These are phyloP conservation scores for Galerucella pusilla DNA, from an alignment of 2,888 invertebrate genomes.

Conservation along the genomic window DNA sequence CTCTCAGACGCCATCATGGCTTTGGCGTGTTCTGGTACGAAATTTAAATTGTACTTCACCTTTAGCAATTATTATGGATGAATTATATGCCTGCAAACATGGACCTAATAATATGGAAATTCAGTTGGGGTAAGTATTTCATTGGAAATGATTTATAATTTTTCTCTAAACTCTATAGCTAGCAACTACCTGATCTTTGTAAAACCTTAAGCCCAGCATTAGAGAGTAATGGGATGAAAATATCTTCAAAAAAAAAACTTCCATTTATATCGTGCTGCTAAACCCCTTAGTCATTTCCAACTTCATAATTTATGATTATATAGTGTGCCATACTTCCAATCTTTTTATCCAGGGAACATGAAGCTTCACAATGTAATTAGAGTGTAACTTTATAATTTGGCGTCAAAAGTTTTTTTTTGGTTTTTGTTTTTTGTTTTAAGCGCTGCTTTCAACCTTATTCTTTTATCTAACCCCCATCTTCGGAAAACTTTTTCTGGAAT, in stretches of 20 bases:
- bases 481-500: conserved; percentile 5
- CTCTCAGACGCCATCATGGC: too few relatives aligned
- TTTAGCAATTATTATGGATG: too few relatives aligned
- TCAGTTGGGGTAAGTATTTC: neutral
- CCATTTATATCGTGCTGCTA: conserved; percentile 11
- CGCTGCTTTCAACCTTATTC: conserved; percentile 27
- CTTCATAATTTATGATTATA: conserved; percentile 25
- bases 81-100: too few relatives aligned
- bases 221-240: conserved; percentile 1
- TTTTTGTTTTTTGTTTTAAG: neutral
- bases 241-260: neutral
- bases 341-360: conserved; percentile 30
- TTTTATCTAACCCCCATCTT: conserved; percentile 14
- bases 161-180: neutral
- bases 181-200: neutral
- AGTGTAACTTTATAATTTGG: conserved; percentile 34
- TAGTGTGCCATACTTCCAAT: conserved; percentile 22
- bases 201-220: neutral
- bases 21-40: too few relatives aligned
- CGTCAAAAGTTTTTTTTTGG: conserved; percentile 27
- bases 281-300: conserved; percentile 23
- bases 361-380: conserved; percentile 29
- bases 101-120: too few relatives aligned
- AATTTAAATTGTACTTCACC: too few relatives aligned
- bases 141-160: neutral